Evolutionary conservation across 2,888 invertebrate genomes (phyloP).

Genomic region (Mayetiola destructor): DNA sequence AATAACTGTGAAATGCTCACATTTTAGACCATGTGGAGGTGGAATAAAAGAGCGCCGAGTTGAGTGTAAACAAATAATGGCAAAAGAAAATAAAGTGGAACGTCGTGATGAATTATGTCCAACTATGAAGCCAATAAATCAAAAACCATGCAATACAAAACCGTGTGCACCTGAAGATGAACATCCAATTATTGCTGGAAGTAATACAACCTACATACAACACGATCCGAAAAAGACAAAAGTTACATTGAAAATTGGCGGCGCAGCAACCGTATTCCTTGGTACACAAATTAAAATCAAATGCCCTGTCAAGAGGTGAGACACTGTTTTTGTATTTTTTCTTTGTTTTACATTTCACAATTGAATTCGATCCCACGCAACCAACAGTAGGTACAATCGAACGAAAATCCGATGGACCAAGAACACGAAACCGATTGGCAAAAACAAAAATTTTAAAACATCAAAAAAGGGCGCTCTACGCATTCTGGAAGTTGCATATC

Average conservation of each 20-base stretch:
- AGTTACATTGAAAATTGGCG: slow-evolving; percentile 76
- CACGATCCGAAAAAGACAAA: slow-evolving; percentile 67
- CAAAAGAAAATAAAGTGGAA: slow-evolving; percentile 78
- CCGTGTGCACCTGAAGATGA: slow-evolving; percentile 59
- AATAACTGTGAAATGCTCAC: too few relatives aligned
- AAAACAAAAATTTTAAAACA: slow-evolving; percentile 71
- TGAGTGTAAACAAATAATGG: slow-evolving; percentile 84
- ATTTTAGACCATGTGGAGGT: slow-evolving; percentile 60
- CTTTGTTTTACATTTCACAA: not conserved
- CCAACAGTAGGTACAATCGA: slow-evolving; percentile 41
- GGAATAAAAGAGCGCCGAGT: slow-evolving; percentile 72
- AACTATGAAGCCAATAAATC: slow-evolving; percentile 55
- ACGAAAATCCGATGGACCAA: slow-evolving; percentile 82
- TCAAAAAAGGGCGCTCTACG: slow-evolving; percentile 83
- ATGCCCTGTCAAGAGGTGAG: slow-evolving; percentile 68
- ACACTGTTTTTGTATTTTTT: not conserved
- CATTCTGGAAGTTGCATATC: slow-evolving; percentile 63
- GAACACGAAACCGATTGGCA: slow-evolving; percentile 60
- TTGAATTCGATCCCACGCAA: too few relatives aligned
- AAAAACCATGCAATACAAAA: slow-evolving; percentile 73
- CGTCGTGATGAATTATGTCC: slow-evolving; percentile 62
- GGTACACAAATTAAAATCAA: slow-evolving; percentile 87
- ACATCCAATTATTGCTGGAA: slow-evolving; percentile 59
- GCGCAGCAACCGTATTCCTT: slow-evolving; percentile 76
- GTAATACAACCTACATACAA: slow-evolving; percentile 70